Base-by-base conservation (phyloP, 2,888 invertebrate genomes). In the Tetragnatha montana region DNA sequence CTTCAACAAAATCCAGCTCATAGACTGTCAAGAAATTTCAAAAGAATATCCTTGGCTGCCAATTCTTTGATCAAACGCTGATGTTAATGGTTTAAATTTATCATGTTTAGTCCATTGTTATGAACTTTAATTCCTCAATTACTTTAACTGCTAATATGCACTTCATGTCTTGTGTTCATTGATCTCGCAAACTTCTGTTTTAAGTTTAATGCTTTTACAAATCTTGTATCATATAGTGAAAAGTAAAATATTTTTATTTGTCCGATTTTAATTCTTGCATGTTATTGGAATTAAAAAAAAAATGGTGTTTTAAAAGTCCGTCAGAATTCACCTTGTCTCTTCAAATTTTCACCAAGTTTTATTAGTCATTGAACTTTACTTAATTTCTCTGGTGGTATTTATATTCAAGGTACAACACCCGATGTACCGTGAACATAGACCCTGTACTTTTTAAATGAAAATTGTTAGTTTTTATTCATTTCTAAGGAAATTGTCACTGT, bases 31-130 rank as follows among this genome's bases (percentile, higher is more conserved):
- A 94, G 95, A 4, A 95, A 95, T 92, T 95, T 96, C 94, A 95
- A 95, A 93, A 95, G 96, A 95, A 94, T 97, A 91, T 95, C 95
- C 81, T 96, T 96, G 96, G 96, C 96, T 91, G 92, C 93, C 12
- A 93, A 93, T 14, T 76, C 89, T 47, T 69, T 90, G n/a, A 73
- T 87, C 21, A 81, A 90, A 10, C 50, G 74, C 22, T 80, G 22
- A 47, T 82, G 35, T 78, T 19, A 73, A 60, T 17, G 8, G n/a
- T 75, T 75, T 74, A 35, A 75, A 22, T 81, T 69, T 80, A 60
- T 22, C 22, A 14, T 78, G 78, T 78, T 60, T 78, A 78, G 47
- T 17, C 17, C 71, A 19, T 71, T 19, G 22, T 71, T 21, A 35
- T 35, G 19, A 71, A 19, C 10, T 19, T 17, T 71, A 21, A 21